Percentiles rank a stretch among this genome's conserved stretches.
Conservation (phyloP, 2,797 vertebrate genomes). For the Trichosurus vulpecula region DNA sequence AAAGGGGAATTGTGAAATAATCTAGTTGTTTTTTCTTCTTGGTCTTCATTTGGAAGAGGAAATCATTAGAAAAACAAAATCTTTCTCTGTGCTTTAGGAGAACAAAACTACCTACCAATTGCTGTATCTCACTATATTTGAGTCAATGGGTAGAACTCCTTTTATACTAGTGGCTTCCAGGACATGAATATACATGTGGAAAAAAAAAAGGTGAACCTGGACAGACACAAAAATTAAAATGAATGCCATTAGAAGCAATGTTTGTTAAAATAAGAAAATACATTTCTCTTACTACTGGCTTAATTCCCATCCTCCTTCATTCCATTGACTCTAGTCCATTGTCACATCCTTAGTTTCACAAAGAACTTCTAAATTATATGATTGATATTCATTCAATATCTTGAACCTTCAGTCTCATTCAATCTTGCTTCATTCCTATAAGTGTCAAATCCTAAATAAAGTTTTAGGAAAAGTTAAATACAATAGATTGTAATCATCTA, state of each 20-base stretch:
- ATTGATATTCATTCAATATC: neutral
- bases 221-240: neutral
- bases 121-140: slow-evolving; percentile 38
- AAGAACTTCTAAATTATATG: neutral
- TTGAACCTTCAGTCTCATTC: neutral
- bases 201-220: neutral
- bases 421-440: neutral
- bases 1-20: neutral
- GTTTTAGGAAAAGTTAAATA: neutral
- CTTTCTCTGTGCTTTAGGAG: slow-evolving; percentile 47
- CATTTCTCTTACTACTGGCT: neutral
- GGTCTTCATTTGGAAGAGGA: slow-evolving; percentile 58
- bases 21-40: slow-evolving; percentile 7
- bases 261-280: slow-evolving; percentile 32
- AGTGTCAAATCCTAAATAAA: neutral
- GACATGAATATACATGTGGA: slow-evolving; percentile 1
- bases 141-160: neutral
- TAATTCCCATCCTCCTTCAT: neutral
- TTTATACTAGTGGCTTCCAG: slow-evolving; percentile 1
- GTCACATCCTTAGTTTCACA: neutral
- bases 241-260: neutral
- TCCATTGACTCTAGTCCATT: neutral
- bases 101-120: slow-evolving; percentile 25
- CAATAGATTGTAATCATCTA: neutral
- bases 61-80: slow-evolving; percentile 39